phyloP scores from a whole-genome alignment of 2,888 invertebrate genomes.

The Corythucha ciliata region DNA sequence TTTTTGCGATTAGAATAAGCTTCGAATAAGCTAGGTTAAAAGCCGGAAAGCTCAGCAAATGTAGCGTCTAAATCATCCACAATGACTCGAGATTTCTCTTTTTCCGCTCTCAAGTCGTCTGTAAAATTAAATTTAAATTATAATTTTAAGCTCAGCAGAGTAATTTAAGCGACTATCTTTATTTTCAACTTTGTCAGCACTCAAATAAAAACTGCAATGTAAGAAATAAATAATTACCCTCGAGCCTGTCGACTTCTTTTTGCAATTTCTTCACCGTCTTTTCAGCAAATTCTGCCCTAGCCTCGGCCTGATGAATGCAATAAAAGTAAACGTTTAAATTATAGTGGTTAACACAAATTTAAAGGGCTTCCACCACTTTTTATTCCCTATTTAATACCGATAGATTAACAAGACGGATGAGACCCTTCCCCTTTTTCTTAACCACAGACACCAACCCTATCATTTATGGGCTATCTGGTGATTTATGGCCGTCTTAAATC shows the following conservation, averaged over 20 bases:
- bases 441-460: no score
- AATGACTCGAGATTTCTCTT: slow-evolving; percentile 71
- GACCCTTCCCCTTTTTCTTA: no score
- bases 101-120: slow-evolving; percentile 73
- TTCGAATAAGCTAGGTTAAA: slow-evolving; percentile 45
- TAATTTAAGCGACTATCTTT: neutral
- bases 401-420: no score
- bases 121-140: no score
- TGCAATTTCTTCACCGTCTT: slow-evolving; percentile 99
- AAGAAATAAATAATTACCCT: slow-evolving; percentile 61
- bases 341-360: no score
- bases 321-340: no score
- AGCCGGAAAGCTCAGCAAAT: slow-evolving; percentile 63
- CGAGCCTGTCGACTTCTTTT: slow-evolving; percentile 99
- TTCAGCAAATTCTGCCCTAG: slow-evolving; percentile 98
- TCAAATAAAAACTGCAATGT: neutral
- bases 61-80: slow-evolving; percentile 66
- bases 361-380: no score
- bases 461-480: no score
- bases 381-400: no score
- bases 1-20: slow-evolving; percentile 6
- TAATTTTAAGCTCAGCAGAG: slow-evolving; percentile 17
- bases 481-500: no score
- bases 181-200: no score
- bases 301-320: slow-evolving; percentile 72